These are phyloP conservation scores for Otocyon megalotis DNA, from an alignment of 2,113 vertebrate genomes.

Conservation along the genomic window DNA sequence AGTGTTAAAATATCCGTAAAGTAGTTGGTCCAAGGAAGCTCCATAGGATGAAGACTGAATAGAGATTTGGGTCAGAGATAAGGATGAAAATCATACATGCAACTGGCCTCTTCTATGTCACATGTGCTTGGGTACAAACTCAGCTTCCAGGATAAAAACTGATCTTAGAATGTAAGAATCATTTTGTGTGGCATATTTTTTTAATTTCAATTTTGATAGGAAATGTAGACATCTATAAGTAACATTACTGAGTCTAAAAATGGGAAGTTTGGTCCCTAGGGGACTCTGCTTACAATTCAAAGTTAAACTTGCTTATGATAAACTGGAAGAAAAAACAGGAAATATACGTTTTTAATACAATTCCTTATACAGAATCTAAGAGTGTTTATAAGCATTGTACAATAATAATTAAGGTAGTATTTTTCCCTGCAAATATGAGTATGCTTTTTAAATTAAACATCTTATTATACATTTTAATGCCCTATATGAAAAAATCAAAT, in stretches of 20 bases:
- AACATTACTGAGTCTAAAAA: not conserved
- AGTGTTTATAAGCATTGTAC: not conserved
- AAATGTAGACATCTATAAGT: not conserved
- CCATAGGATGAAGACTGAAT: not conserved
- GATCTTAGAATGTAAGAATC: not conserved
- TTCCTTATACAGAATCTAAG: not conserved
- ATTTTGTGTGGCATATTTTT: not conserved
- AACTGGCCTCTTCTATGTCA: not conserved
- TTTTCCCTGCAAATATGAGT: not conserved
- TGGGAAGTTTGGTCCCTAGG: not conserved
- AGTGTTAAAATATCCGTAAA: not conserved
- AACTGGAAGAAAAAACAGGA: not conserved
- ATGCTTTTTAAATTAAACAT: conserved; percentile 2
- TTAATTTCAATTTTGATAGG: not conserved
- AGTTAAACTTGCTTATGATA: not conserved
- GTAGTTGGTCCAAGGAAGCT: not conserved
- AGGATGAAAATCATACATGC: not conserved
- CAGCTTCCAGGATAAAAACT: not conserved
- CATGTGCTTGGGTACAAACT: not conserved
- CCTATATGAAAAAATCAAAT: not conserved
- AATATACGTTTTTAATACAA: not conserved
- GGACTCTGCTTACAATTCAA: not conserved
- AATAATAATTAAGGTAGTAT: not conserved
- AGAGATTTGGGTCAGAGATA: not conserved
- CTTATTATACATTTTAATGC: conserved; percentile 32